A percentile compares a stretch with the other conserved stretches of the same genome.
phyloP scores from a whole-genome alignment of 2,888 invertebrate genomes.

The Agrochola lychnidis region DNA sequence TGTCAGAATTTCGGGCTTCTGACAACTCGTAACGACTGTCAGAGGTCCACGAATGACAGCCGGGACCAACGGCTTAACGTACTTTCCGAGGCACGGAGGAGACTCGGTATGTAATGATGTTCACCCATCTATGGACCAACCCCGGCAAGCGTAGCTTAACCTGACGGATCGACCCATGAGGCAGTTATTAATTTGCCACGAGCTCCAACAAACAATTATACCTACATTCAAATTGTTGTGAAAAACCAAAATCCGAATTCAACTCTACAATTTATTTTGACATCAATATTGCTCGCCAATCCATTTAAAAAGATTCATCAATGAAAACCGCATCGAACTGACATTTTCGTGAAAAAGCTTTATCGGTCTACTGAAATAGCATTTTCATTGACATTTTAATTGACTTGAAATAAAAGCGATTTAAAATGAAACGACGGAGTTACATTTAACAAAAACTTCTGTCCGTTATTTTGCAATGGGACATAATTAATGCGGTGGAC shows the following conservation, averaged over 20 bases:
- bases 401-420: slow-evolving; percentile 37
- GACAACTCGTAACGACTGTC: not conserved
- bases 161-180: no score
- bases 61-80: not conserved
- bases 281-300: slow-evolving; percentile 1
- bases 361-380: slow-evolving; percentile 36
- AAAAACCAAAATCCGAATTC: not conserved
- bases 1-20: not conserved
- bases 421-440: slow-evolving; percentile 39
- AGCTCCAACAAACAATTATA: not conserved
- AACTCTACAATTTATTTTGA: not conserved
- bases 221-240: not conserved
- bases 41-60: not conserved
- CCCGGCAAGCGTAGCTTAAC: not conserved
- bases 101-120: no score
- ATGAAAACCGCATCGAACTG: slow-evolving; percentile 34
- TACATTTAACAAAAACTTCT: slow-evolving; percentile 49
- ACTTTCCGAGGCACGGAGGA: no score
- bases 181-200: not conserved
- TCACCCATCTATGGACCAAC: not conserved
- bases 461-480: slow-evolving; percentile 46
- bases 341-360: slow-evolving; percentile 26
- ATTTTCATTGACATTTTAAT: slow-evolving; percentile 43
- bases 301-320: slow-evolving; percentile 42
- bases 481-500: slow-evolving; percentile 43